A percentile compares a stretch with the other conserved stretches of the same genome.
phyloP scores from a whole-genome alignment of 2,113 vertebrate species.

The Nibea albiflora region DNA sequence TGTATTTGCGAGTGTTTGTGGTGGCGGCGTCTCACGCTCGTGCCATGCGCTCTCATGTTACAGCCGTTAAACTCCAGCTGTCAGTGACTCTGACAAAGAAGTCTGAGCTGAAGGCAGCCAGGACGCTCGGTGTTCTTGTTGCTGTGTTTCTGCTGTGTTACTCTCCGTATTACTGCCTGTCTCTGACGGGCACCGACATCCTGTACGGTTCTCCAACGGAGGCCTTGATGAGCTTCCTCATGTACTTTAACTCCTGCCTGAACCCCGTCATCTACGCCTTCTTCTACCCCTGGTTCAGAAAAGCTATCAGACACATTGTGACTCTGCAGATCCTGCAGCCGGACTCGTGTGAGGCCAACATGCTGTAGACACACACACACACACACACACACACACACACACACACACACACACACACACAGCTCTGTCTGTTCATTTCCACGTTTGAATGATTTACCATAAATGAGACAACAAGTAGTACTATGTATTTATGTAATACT shows the following conservation, averaged over 20 bases:
- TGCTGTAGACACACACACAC: not conserved
- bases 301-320: constrained; percentile 59
- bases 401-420: too few species aligned
- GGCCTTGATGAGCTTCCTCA: not conserved
- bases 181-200: accelerated
- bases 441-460: too few species aligned
- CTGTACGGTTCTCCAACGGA: accelerated
- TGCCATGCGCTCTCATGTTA: constrained; percentile 60
- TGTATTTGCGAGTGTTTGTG: constrained; percentile 58
- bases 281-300: constrained; percentile 71
- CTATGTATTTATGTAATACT: too few species aligned
- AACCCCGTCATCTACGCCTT: constrained; percentile 65
- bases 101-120: constrained; percentile 66
- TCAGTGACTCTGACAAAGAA: not conserved
- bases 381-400: too few species aligned
- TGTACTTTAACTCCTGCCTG: constrained; percentile 49
- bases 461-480: too few species aligned
- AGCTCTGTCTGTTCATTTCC: too few species aligned
- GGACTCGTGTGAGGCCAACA: constrained; percentile 3
- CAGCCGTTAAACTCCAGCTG: not conserved
- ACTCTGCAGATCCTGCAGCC: constrained; percentile 38
- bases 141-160: constrained; percentile 52
- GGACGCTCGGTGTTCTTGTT: constrained; percentile 54
- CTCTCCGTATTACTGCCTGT: constrained; percentile 29
- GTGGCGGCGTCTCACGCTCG: constrained; percentile 66